Evolutionary conservation across 2,113 vertebrate genomes (phyloP).

Genomic region (Castor canadensis): DNA sequence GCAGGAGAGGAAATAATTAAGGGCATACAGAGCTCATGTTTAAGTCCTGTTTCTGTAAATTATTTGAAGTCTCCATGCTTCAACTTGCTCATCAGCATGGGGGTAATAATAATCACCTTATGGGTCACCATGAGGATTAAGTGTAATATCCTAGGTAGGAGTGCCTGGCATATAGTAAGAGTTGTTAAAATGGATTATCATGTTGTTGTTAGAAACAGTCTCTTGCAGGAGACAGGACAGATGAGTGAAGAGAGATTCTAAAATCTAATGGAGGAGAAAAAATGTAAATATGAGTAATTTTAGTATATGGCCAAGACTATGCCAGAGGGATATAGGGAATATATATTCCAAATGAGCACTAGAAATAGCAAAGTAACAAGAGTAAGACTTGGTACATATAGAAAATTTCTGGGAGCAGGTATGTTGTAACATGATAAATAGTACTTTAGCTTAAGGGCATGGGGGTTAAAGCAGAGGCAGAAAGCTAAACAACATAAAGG

Average conservation of each 20-base stretch:
- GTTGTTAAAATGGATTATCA: not conserved
- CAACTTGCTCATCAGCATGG: not conserved
- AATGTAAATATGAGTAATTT: not conserved
- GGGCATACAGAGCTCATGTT: not conserved
- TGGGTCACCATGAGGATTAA: not conserved
- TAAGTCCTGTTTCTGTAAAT: not conserved
- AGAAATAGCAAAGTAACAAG: not conserved
- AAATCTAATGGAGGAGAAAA: not conserved
- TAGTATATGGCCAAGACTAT: not conserved
- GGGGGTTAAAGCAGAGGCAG: not conserved
- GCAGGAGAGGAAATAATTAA: not conserved
- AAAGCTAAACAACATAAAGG: no score
- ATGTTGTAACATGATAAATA: no score
- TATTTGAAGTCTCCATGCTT: not conserved
- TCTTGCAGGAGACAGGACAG: not conserved
- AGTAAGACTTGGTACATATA: not conserved
- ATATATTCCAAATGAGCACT: not conserved
- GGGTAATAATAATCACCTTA: not conserved
- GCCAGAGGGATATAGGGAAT: not conserved
- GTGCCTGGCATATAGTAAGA: not conserved
- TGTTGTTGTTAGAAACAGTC: not conserved
- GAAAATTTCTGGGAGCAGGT: not conserved
- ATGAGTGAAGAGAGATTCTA: not conserved
- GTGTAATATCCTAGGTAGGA: no score
- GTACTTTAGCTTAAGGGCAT: not conserved